These are phyloP conservation scores for Esox lucius DNA, from an alignment of 2,797 vertebrate species.

Conservation along the genomic window DNA sequence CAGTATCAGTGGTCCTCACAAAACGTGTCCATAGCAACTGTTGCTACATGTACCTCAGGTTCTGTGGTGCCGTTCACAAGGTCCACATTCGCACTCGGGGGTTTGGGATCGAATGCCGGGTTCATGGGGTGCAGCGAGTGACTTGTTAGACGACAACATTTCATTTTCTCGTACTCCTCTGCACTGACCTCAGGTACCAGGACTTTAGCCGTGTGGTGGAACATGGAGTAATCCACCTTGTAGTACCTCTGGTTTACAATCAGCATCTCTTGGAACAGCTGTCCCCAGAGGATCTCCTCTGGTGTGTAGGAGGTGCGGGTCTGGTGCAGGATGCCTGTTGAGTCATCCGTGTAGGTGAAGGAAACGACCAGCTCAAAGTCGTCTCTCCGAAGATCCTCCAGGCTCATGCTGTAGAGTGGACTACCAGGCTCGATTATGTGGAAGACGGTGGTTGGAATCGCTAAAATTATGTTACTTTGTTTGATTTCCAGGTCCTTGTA, in stretches of 20 bases:
- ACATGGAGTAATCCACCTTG: conserved; percentile 87
- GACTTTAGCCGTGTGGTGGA: conserved; percentile 86
- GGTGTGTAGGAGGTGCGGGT: conserved; percentile 90
- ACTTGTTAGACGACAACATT: conserved; percentile 14
- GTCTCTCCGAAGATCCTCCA: conserved; percentile 79
- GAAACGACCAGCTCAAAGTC: conserved; percentile 93
- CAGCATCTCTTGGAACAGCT: conserved; percentile 89
- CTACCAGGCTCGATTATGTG: conserved; percentile 85
- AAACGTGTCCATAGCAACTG: conserved; percentile 14
- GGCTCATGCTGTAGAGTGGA: conserved; percentile 83
- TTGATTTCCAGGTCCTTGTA: conserved; percentile 84
- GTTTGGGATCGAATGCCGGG: conserved; percentile 36
- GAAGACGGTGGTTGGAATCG: conserved; percentile 83
- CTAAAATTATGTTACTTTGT: conserved; percentile 83
- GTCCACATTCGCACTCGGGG: conserved; percentile 51
- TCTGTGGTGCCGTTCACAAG: conserved; percentile 41
- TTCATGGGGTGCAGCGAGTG: neutral
- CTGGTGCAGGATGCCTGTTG: conserved; percentile 91
- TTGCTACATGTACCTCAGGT: conserved; percentile 11
- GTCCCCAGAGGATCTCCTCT: conserved; percentile 92
- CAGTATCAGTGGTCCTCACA: conserved; percentile 25
- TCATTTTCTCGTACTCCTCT: conserved; percentile 80
- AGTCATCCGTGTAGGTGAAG: conserved; percentile 92
- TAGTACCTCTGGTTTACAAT: conserved; percentile 82
- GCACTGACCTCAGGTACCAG: conserved; percentile 86